phyloP scores from a whole-genome alignment of 2,888 invertebrate genomes.

The Odontomyia ornata region DNA sequence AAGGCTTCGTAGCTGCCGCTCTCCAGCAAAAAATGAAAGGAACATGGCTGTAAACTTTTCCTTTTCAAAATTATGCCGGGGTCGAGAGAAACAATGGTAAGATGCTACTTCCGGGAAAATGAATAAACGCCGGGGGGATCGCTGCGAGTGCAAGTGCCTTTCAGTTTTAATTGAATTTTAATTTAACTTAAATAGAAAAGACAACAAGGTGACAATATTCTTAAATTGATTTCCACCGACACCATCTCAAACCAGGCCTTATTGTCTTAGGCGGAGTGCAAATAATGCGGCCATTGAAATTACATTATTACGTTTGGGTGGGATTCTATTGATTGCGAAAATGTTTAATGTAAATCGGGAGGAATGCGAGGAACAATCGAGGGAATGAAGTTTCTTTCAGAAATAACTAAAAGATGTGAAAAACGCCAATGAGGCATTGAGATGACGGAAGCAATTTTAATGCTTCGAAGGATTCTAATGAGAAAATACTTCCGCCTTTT shows the following conservation, averaged over 20 bases:
- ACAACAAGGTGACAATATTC: conserved; percentile 35
- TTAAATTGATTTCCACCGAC: conserved; percentile 29
- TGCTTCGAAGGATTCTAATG: too few species aligned
- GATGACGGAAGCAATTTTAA: too few species aligned
- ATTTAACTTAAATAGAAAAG: conserved; percentile 24
- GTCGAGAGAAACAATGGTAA: conserved; percentile 9
- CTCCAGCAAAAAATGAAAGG: not conserved
- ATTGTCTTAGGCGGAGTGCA: not conserved
- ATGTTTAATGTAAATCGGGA: too few species aligned
- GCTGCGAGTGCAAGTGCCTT: not conserved
- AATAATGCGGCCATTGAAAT: not conserved
- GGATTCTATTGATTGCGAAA: not conserved
- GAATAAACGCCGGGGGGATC: not conserved
- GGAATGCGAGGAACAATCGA: too few species aligned
- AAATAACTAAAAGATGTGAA: too few species aligned
- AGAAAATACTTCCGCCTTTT: too few species aligned
- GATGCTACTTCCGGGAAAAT: not conserved
- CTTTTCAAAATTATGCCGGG: not conserved
- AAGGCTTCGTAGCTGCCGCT: not conserved
- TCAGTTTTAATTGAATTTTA: conserved; percentile 42
- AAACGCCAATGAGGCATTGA: too few species aligned
- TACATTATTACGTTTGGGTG: not conserved
- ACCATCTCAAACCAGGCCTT: not conserved
- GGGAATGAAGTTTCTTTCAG: too few species aligned
- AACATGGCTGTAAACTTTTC: conserved; percentile 24